Evolutionary conservation across 2,888 invertebrate genomes (phyloP).

Genomic region (Lutraria lutraria): DNA sequence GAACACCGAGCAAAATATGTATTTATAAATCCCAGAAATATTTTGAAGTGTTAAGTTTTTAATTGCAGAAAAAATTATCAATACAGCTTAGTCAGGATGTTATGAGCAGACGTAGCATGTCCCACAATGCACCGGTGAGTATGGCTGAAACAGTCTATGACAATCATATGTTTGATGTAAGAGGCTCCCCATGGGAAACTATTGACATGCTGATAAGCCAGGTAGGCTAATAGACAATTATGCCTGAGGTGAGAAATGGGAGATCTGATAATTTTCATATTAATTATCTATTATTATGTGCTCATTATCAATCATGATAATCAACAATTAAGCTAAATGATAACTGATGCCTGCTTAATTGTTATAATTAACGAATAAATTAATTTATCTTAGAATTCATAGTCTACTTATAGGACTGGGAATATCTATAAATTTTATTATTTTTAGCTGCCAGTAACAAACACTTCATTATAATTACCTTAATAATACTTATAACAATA

Average conservation of each 20-base stretch:
- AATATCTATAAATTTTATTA: too few relatives aligned
- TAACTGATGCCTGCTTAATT: background rate
- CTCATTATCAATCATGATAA: background rate
- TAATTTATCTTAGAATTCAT: background rate
- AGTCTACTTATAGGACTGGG: too few relatives aligned
- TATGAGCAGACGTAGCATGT: background rate
- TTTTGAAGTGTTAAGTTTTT: constrained; percentile 9
- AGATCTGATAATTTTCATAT: background rate
- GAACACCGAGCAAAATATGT: background rate
- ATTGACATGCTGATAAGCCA: constrained; percentile 6
- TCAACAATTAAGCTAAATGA: background rate
- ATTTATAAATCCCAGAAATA: constrained; percentile 13
- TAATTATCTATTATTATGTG: background rate
- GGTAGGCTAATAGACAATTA: background rate
- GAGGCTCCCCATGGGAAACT: background rate
- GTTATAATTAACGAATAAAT: background rate
- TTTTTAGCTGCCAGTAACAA: too few relatives aligned
- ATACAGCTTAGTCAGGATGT: background rate
- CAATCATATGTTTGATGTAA: constrained; percentile 5
- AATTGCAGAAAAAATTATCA: background rate
- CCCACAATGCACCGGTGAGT: constrained; percentile 16
- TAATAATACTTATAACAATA: too few relatives aligned
- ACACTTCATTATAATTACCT: too few relatives aligned
- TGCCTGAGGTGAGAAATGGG: background rate
- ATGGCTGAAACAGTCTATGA: background rate